A percentile compares a stretch with the other conserved stretches of the same genome.
phyloP scores from a whole-genome alignment of 2,113 vertebrate species.

The Megaceryle torquata region DNA sequence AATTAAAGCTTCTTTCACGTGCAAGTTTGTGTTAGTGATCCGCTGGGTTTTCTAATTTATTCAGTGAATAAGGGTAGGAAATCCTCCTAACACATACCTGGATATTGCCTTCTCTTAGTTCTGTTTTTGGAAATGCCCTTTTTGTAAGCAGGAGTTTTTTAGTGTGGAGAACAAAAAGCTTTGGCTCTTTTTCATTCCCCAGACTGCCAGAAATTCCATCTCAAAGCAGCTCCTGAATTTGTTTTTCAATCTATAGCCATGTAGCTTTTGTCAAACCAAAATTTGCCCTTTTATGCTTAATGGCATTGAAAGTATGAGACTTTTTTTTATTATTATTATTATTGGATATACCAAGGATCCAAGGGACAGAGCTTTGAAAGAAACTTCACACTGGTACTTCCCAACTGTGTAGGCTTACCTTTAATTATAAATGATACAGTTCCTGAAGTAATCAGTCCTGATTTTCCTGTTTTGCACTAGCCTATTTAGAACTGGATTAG shows the following conservation, averaged over 20 bases:
- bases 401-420: neutral
- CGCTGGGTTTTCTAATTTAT: neutral
- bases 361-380: neutral
- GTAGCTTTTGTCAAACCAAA: neutral
- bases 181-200: neutral
- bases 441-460: slow-evolving; percentile 43
- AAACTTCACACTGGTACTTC: neutral
- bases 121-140: neutral
- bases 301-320: neutral
- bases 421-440: slow-evolving; percentile 41
- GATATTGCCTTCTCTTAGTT: neutral
- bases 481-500: slow-evolving; percentile 6
- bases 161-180: neutral
- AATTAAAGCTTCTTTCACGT: neutral
- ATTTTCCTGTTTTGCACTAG: slow-evolving; percentile 51
- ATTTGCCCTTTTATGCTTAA: neutral
- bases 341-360: neutral
- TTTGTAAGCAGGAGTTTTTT: neutral
- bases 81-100: neutral
- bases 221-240: neutral
- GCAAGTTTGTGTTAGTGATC: neutral
- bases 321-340: neutral
- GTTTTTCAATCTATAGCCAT: neutral
- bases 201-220: neutral
- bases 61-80: neutral